Conservation (phyloP, 2,888 invertebrate species). For the Clanis bilineata region DNA sequence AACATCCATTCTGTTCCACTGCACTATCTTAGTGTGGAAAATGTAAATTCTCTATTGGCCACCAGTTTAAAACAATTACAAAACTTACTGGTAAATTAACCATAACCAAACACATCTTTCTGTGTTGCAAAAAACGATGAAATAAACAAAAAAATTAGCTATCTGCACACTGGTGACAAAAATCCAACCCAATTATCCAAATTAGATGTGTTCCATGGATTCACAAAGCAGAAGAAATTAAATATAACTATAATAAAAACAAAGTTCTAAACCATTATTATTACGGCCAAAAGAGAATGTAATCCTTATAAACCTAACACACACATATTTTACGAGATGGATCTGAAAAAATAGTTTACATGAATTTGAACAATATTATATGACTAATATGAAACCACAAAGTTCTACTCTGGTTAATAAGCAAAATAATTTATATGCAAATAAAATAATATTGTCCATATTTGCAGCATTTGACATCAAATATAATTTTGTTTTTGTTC, state of each 20-base stretch:
- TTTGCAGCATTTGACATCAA: conserved; percentile 33
- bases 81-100: conserved; percentile 2
- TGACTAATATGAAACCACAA: neutral
- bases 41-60: conserved; percentile 51
- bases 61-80: neutral
- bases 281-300: conserved; percentile 56
- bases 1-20: conserved; percentile 55
- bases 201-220: neutral
- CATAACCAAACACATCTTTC: conserved; percentile 2
- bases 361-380: conserved; percentile 27
- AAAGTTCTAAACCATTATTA: conserved; percentile 15
- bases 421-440: neutral
- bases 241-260: conserved; percentile 5
- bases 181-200: conserved; percentile 1
- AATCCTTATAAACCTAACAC: conserved; percentile 59
- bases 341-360: conserved; percentile 74
- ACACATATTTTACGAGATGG: conserved; percentile 61
- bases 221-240: neutral
- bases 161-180: conserved; percentile 7
- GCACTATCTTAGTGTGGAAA: conserved; percentile 48
- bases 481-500: conserved; percentile 61
- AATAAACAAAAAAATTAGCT: neutral
- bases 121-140: conserved; percentile 2
- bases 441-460: conserved; percentile 21
- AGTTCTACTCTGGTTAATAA: neutral